Percentiles rank a stretch among this genome's conserved stretches.
phyloP scores from a whole-genome alignment of 2,888 invertebrate genomes.

The Tipula confusa region DNA sequence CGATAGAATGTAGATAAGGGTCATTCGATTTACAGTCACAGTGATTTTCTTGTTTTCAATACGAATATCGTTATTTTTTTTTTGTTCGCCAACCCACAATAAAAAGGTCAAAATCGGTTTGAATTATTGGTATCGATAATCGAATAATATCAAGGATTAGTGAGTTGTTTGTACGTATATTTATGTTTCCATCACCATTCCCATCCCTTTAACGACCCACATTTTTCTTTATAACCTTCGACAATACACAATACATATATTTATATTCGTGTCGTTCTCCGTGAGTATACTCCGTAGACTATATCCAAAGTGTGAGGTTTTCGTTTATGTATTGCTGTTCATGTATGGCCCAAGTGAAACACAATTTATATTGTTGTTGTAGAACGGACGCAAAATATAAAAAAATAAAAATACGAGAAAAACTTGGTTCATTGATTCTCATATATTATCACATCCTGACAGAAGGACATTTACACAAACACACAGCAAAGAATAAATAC shows the following conservation, averaged over 20 bases:
- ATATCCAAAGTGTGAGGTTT: neutral
- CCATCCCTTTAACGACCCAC: too few species aligned
- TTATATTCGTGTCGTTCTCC: too few species aligned
- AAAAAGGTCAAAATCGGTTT: conserved; percentile 1
- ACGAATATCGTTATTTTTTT: neutral
- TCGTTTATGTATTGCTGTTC: too few species aligned
- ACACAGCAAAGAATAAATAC: neutral
- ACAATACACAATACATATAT: neutral
- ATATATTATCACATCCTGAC: conserved; percentile 25
- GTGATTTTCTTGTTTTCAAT: neutral
- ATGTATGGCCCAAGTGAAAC: neutral
- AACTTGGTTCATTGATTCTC: conserved; percentile 4
- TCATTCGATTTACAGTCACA: conserved; percentile 20
- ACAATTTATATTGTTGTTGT: neutral
- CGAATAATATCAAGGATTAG: conserved; percentile 17
- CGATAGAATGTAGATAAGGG: neutral
- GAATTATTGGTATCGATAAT: conserved; percentile 25
- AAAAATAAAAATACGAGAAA: too few species aligned
- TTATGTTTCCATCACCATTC: neutral
- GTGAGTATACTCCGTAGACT: neutral
- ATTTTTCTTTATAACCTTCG: neutral
- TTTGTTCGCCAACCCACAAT: neutral
- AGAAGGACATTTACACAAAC: conserved; percentile 3
- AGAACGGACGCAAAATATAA: neutral
- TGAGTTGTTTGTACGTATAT: neutral